These are phyloP conservation scores for Loripinus fragilis DNA, from an alignment of 2,888 invertebrate genomes.

Conservation along the genomic window DNA sequence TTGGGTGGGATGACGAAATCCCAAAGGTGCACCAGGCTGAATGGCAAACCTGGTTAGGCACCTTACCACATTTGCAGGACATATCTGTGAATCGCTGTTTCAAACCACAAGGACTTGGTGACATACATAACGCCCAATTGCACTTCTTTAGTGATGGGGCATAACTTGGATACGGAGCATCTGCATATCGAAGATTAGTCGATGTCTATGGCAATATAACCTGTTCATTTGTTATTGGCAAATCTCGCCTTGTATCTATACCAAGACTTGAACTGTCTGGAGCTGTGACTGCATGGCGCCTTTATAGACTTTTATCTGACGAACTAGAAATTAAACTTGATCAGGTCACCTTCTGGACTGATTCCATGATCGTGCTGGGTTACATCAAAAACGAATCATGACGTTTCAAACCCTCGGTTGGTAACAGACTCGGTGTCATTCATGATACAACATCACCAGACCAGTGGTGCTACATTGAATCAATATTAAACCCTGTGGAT, in stretches of 20 bases:
- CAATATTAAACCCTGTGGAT: conserved; percentile 30
- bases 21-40: no score
- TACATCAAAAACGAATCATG: conserved; percentile 41
- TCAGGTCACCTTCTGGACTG: no score
- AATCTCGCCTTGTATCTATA: conserved; percentile 37
- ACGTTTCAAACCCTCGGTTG: conserved; percentile 52
- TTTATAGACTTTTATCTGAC: no score
- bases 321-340: no score
- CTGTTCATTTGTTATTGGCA: conserved; percentile 26
- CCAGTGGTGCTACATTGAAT: conserved; percentile 36
- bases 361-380: conserved; percentile 29
- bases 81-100: no score
- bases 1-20: no score
- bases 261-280: no score
- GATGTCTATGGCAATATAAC: conserved; percentile 20
- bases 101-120: no score
- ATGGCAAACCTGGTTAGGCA: no score
- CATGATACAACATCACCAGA: conserved; percentile 30
- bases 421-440: conserved; percentile 18
- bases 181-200: conserved; percentile 41
- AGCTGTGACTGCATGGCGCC: conserved; percentile 30
- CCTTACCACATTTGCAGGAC: no score
- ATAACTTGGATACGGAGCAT: no score
- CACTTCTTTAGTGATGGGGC: conserved; percentile 56
- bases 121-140: no score